These are phyloP conservation scores for Todus mexicanus DNA, from an alignment of 2,797 vertebrate genomes.

Conservation along the genomic window DNA sequence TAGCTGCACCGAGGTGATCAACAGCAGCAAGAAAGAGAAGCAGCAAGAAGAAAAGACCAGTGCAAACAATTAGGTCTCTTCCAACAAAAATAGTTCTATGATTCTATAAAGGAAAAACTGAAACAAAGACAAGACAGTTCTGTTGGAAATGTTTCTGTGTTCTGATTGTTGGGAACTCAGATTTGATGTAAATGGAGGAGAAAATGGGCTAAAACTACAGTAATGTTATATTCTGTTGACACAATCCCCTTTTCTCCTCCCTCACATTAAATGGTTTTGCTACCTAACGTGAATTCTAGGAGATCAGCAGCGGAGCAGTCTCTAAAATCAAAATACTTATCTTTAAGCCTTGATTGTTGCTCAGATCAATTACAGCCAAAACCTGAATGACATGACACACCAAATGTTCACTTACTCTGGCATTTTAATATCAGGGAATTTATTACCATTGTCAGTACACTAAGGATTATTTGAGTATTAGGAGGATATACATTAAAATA, in stretches of 20 bases:
- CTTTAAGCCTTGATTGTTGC: neutral
- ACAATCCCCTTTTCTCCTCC: neutral
- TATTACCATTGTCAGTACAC: neutral
- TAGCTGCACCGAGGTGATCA: neutral
- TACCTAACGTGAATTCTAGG: neutral
- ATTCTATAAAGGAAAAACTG: neutral
- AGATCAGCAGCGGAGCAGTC: neutral
- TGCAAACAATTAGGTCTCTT: neutral
- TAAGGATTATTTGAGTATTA: slow-evolving; percentile 44
- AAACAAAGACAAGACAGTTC: neutral
- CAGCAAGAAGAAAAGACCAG: neutral
- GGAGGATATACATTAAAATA: slow-evolving; percentile 33
- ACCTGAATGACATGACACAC: neutral
- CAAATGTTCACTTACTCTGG: neutral
- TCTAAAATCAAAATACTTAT: neutral
- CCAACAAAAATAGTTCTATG: neutral
- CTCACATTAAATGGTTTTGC: neutral
- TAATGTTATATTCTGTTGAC: neutral
- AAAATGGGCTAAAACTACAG: neutral
- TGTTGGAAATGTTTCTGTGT: neutral
- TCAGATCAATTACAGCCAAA: neutral
- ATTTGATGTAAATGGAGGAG: neutral
- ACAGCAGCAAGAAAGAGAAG: neutral
- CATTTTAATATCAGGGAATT: neutral
- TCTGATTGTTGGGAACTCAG: neutral